Evolutionary conservation across 2,797 vertebrate species (phyloP), one percentile per base, ranked within the genome.

Genomic region (Silurus lanzhouensis): DNA sequence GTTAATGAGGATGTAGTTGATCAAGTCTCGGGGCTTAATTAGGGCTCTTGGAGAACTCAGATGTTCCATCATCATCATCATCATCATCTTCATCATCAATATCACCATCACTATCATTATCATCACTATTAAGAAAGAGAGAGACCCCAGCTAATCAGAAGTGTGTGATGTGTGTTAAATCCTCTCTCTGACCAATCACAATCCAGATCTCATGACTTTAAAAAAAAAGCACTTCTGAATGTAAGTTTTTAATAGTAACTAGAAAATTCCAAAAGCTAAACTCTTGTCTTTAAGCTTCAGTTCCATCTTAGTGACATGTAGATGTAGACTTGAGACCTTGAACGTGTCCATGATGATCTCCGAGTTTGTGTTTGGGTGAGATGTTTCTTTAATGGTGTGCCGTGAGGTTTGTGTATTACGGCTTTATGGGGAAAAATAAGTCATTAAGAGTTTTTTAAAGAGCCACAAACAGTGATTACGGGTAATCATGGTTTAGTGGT

Each of bases 21-120:
- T 87, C 72, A 84, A 87, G 79, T 84, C 82, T 84, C 86, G 84
- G 84, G 84, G 12, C 75, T 72, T 64, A 48, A 88, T 86, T 89
- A 85, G 60, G 48, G 4, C n/a, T 20, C 7, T 74, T 72, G 70
- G 46, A 25, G 48, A 8, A 75, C 14, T 3, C 71, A 75, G 48
- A 75, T 25, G n/a, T 75, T 58, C 25, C 25, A 31, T 38, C 15
- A 58, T 2, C 1, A 10, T 44, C 13, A 75, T 72, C 70, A 72
- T 44, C 68, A 71, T 22, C 70, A 38, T 38, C 38, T 3, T 38
- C 38, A 38, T 38, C 38, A 38, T 38, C 38, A 38, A 38, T 38
- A 4, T 38, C 3, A 38, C 38, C 38, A 72, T 72, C 70, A 72
- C n/a, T 44, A 48, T 72, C 38, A 72, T 58, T 55, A 76, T 58